Conservation (phyloP, 1,140 invertebrate species). For the Oreohelix idahoensis region DNA sequence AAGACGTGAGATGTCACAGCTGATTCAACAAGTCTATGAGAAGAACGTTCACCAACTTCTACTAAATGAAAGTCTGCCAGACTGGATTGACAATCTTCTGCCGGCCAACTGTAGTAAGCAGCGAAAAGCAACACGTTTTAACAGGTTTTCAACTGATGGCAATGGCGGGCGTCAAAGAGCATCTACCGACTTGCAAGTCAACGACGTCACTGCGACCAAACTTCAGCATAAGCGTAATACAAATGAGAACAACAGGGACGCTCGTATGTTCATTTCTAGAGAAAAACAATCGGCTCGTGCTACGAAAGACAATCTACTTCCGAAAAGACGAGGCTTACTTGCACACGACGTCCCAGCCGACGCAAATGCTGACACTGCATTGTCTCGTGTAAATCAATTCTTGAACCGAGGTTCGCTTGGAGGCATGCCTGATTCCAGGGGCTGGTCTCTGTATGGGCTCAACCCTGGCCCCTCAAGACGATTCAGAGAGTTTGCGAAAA, state of each 20-base stretch:
- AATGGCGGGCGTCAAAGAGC: background rate
- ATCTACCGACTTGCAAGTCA: no score
- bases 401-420: background rate
- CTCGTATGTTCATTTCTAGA: background rate
- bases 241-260: background rate
- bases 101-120: background rate
- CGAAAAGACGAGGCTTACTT: background rate
- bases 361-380: background rate
- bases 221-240: background rate
- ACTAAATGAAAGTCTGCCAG: background rate
- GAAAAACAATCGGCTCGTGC: background rate
- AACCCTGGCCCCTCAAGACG: background rate
- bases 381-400: background rate
- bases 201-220: no score
- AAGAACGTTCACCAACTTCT: background rate
- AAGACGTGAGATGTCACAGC: background rate
- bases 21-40: background rate
- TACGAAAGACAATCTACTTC: background rate
- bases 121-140: background rate
- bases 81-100: background rate
- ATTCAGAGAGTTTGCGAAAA: slow-evolving; percentile 12
- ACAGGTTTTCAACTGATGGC: background rate
- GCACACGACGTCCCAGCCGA: background rate
- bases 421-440: background rate
- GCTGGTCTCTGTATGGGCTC: background rate